Evolutionary conservation across 2,888 invertebrate genomes (phyloP), one percentile per base, ranked within the genome.

Genomic region (Blastobasis lacticolella): DNA sequence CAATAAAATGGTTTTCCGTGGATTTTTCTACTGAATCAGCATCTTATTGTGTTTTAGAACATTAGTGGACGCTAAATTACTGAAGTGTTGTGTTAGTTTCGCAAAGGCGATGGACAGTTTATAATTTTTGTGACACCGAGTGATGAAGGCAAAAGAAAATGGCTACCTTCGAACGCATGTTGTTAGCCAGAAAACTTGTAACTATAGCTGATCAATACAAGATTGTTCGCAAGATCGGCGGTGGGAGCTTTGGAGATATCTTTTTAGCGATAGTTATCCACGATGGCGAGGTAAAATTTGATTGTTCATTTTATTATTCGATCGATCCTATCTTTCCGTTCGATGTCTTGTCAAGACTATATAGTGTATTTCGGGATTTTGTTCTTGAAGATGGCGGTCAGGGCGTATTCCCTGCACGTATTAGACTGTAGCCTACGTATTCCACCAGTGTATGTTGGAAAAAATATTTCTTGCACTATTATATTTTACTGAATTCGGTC

Each of bases 181-280:
- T 83, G 78, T 67, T 75, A 68, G 67, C 72, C 72, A 80, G 78
- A 71, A 81, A 77, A 79, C 72, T 73, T 71, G 64, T 80, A 69
- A 67, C 81, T 66, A 69, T 97, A 82, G 95, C 95, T 81, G 95
- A 95, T 74, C 97, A 95, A 90, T 98, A 97, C 90, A 94, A 97
- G 83, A 91, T 98, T 76, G 94, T 97, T 78, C 93, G 97, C 71
- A 98, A 97, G 92, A 97, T 99, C 84, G 97, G 99, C 74, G 97
- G 97, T 88, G 99, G 99, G 67, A 99, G 99, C 63, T 99, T 99
- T 84, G 99, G 99, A 76, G 99, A 99, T 90, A 99, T 99, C 85
- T 99, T 97, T 90, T 91, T 99, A 83, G 98, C 96, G 64, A 94
- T 96, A 90, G 95, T 96, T 90, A 92, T 94, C 79, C 91, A 92